Evolutionary conservation across 2,797 vertebrate species (phyloP), one percentile per base, ranked within the genome.

Genomic region (Catamblyrhynchus diadema): DNA sequence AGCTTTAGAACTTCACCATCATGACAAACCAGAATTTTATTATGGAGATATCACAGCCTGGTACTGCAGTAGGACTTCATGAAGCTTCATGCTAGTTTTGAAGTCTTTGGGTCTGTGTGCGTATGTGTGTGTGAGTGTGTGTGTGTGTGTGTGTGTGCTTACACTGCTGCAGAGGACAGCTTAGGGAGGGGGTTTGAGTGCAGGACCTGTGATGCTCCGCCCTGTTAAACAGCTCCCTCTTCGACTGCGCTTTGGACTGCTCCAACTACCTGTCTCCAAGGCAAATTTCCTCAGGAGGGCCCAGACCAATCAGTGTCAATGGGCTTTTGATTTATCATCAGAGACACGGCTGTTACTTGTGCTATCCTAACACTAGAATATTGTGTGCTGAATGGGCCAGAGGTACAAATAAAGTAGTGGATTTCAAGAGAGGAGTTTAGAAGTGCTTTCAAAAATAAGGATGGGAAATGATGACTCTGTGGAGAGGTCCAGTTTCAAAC

Each of bases 391-490:
- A 84, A 71, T 37, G 67, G 66, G 39, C 39, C 35, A 0, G 0
- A 92, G 32, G 42, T 69, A 72, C 67, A 87, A 66, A 57, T 47
- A 73, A 81, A 92, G 30, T 65, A 39, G 30, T 62, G 35, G 12
- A 11, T 70, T 91, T 79, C 74, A 62, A 61, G 50, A 25, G 84
- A 62, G 17, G 77, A 75, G 24, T 69, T 60, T 78, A 48, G 69
- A 84, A 85, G 9, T n/a, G 25, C 39, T 88, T 94, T 93, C 57
- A 39, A 57, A 86, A 84, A 65, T 33, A 72, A 57, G 45, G 35
- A 60, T 74, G 41, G 64, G 37, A 70, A 81, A 74, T 30, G 23
- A 72, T 42, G 51, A 69, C n/a, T 24, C 33, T 62, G 6, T 57
- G 62, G 39, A 85, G 54, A 53, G 50, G 39, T 87, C 28, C 6